These are phyloP conservation scores for Holothuria glaberrima DNA, from an alignment of 35 echinoderm and acorn worm species.

Conservation along the genomic window DNA sequence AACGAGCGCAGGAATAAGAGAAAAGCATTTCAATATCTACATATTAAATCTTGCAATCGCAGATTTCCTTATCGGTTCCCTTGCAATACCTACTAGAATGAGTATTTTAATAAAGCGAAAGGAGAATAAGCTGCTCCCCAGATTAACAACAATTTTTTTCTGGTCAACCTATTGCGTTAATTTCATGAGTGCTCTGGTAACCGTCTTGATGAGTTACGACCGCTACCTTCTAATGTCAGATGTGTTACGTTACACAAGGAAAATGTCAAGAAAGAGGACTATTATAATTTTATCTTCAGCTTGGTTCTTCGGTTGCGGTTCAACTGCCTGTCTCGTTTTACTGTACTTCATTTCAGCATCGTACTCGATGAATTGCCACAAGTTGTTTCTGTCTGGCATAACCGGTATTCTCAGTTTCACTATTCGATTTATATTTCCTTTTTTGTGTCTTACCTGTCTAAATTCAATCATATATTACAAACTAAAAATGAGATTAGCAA, in stretches of 20 bases:
- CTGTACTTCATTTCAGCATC: neutral
- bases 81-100: neutral
- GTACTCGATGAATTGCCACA: neutral
- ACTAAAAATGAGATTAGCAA: no score
- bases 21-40: conserved; percentile 21
- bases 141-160: no score
- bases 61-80: neutral
- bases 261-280: neutral
- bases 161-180: neutral
- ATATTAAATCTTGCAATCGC: neutral
- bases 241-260: neutral
- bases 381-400: neutral
- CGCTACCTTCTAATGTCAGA: conserved; percentile 5
- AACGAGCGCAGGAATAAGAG: neutral
- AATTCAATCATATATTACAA: no score
- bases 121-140: neutral
- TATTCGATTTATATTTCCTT: neutral
- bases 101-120: neutral
- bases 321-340: no score
- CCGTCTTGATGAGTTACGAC: conserved; percentile 17
- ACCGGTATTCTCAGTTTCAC: neutral
- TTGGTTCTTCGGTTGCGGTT: neutral
- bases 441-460: neutral
- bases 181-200: neutral
- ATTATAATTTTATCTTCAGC: neutral